Conservation (phyloP, 92 coral and sea anemone species). For the Heteractis magnifica region DNA sequence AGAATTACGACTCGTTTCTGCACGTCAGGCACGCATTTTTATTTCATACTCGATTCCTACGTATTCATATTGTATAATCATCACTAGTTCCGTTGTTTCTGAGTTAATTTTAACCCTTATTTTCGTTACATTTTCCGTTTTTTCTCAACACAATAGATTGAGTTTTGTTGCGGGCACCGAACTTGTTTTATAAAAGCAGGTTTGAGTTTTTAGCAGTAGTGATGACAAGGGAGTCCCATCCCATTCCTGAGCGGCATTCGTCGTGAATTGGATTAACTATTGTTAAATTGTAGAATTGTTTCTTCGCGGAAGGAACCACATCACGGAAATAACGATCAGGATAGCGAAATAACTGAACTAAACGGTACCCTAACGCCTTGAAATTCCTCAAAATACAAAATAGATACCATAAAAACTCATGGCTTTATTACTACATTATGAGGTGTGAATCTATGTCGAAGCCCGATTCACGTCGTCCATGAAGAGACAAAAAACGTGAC, state of each 20-base stretch:
- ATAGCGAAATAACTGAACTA: neutral
- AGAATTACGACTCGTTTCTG: neutral
- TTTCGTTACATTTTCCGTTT: neutral
- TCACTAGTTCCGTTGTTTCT: conserved; percentile 4
- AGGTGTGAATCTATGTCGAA: too few species aligned
- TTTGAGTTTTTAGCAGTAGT: neutral
- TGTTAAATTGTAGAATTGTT: neutral
- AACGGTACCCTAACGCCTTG: neutral
- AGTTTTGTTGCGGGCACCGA: neutral
- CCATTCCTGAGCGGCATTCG: neutral
- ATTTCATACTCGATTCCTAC: neutral
- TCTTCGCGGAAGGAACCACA: neutral
- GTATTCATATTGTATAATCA: neutral
- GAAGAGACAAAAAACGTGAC: too few species aligned
- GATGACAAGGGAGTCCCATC: neutral
- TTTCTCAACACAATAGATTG: neutral
- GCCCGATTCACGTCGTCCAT: too few species aligned
- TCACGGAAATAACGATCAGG: neutral
- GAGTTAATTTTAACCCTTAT: neutral
- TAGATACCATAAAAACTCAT: too few species aligned
- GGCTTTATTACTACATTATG: too few species aligned
- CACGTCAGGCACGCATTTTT: neutral
- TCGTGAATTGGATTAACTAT: neutral
- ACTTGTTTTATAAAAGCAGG: neutral
- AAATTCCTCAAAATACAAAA: too few species aligned